Evolutionary conservation across 2,888 invertebrate species (phyloP).

Genomic region (Caradrina clavipalpis): DNA sequence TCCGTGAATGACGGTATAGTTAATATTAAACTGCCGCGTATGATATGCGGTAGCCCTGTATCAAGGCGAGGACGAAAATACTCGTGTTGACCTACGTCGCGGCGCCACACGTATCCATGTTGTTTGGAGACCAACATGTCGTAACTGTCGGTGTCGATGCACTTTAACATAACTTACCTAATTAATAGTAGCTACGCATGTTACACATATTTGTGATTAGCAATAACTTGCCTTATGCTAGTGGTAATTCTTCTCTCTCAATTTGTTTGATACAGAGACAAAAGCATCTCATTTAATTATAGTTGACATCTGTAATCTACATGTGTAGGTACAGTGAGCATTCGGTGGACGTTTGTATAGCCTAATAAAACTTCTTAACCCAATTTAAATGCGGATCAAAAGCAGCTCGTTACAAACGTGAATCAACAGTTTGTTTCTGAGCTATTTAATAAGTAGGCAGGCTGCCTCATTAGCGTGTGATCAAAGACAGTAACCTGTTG

Average conservation of each 20-base stretch:
- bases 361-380: conserved; percentile 30
- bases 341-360: conserved; percentile 11
- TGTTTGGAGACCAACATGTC: conserved; percentile 79
- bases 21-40: conserved; percentile 86
- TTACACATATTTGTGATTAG: conserved; percentile 10
- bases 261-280: background rate
- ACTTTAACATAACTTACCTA: conserved; percentile 67
- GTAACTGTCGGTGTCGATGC: conserved; percentile 76
- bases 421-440: conserved; percentile 68
- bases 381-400: conserved; percentile 27
- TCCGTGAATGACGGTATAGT: conserved; percentile 83
- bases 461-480: conserved; percentile 60
- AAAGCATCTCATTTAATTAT: background rate
- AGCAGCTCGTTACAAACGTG: conserved; percentile 23
- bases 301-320: conserved; percentile 5
- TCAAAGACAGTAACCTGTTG: conserved; percentile 73
- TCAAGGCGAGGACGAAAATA: conserved; percentile 90
- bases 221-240: conserved; percentile 1
- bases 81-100: conserved; percentile 87
- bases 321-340: background rate
- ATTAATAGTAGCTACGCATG: conserved; percentile 29
- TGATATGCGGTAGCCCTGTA: conserved; percentile 89
- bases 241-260: background rate
- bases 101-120: conserved; percentile 76
- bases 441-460: conserved; percentile 50